Conservation (phyloP, 2,888 invertebrate species). For the Acanthococcus lagerstroemiae region DNA sequence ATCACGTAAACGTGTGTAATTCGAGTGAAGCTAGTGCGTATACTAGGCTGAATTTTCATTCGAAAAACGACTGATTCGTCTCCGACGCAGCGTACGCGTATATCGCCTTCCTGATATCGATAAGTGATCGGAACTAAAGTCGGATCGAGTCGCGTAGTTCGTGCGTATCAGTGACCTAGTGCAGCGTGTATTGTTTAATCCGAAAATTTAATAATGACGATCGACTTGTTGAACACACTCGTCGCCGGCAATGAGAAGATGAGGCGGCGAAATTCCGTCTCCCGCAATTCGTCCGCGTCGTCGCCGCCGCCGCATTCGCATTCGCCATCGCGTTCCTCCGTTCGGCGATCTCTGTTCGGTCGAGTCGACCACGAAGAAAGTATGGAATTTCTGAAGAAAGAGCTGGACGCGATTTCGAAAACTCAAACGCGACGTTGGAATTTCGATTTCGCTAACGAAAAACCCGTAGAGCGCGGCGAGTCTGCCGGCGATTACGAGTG, state of each 20-base stretch:
- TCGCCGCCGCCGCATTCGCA: not conserved
- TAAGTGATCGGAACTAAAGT: too few relatives aligned
- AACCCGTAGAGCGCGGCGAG: not conserved
- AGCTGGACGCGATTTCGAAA: conserved; percentile 43
- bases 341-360: conserved; percentile 40
- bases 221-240: conserved; percentile 11
- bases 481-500: not conserved
- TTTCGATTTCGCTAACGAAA: conserved; percentile 9
- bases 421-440: not conserved
- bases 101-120: too few relatives aligned
- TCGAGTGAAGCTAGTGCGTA: too few relatives aligned
- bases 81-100: too few relatives aligned
- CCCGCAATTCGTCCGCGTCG: not conserved
- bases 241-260: too few relatives aligned
- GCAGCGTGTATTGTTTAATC: not conserved
- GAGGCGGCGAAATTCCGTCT: not conserved
- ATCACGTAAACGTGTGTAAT: too few relatives aligned
- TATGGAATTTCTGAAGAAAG: conserved; percentile 73
- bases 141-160: too few relatives aligned
- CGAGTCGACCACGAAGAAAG: conserved; percentile 67
- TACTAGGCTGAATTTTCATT: too few relatives aligned
- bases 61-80: too few relatives aligned
- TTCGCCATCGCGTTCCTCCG: not conserved
- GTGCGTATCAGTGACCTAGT: too few relatives aligned
- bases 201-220: conserved; percentile 1